Base-by-base conservation (phyloP, 2,113 vertebrate genomes). In the Dicaeum eximium region DNA sequence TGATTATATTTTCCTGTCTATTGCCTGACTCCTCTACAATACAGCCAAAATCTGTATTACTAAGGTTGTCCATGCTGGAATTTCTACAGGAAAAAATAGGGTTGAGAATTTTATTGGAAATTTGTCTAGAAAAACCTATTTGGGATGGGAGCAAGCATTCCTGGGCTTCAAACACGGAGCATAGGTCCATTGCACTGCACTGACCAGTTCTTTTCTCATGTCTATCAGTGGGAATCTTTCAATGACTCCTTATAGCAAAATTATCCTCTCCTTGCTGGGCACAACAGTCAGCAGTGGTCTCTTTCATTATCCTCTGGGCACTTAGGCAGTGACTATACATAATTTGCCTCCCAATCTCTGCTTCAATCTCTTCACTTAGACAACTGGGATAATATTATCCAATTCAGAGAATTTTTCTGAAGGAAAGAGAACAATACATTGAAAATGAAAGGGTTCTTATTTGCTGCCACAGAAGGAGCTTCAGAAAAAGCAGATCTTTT, bases 281-380 rank as follows among this genome's bases (percentile, higher is more conserved):
- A 6, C 66, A 95, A 88, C n/a, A 67, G 44, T 56, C 56, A 70
- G 71, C 25, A 79, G 70, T 50, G n/a, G 37, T 82, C 61, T 80
- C 75, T 79, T 53, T 77, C 40, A 66, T 82, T 73, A 73, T 42
- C 21, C 82, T 81, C 82, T 80, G 50, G n/a, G 42, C n/a, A 79
- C 22, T 69, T 90, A 67, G 0, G 10, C 74, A 87, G 38, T 38
- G 18, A 82, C 84, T 86, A 37, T 3, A 78, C 18, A 60, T 30
- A 78, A 88, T 80, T 70, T 90, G 37, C 53, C 42, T 86, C 88
- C 65, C 78, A 77, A 62, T 83, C 60, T 86, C 44, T 70, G 57
- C 51, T 90, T 94, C 86, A 44, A 50, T 91, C 72, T 95, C 89
- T 72, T 47, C 82, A 74, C 75, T 77, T 83, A 90, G 64, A 65